Evolutionary conservation across 2,888 invertebrate genomes (phyloP).

Genomic region (Andrena bucephala): DNA sequence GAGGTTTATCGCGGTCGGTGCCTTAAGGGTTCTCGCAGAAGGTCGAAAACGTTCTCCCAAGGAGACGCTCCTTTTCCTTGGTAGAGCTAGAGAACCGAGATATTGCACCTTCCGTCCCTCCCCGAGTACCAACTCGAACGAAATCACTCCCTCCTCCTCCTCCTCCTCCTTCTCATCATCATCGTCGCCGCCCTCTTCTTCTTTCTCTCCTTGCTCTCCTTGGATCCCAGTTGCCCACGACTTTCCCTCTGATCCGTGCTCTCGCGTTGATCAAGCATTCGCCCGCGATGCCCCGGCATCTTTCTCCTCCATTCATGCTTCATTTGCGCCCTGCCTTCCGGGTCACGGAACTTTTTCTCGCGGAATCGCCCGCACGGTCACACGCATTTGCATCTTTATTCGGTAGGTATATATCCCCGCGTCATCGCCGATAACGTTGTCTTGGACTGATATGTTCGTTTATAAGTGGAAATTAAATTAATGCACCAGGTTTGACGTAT

Average conservation of each 20-base stretch:
- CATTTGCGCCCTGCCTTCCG: neutral
- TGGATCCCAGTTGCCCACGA: neutral
- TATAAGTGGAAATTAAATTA: too few species aligned
- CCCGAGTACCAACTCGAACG: constrained; percentile 16
- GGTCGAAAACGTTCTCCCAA: constrained; percentile 10
- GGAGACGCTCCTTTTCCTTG: constrained; percentile 20
- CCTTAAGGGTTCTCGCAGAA: constrained; percentile 5
- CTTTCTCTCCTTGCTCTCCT: neutral
- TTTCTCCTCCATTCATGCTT: constrained; percentile 15
- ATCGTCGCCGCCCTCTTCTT: neutral
- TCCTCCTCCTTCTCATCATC: neutral
- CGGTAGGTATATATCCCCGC: neutral
- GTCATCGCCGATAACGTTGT: neutral
- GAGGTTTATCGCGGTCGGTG: constrained; percentile 39
- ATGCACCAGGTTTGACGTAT: too few species aligned
- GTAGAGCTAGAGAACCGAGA: constrained; percentile 19
- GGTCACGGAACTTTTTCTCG: constrained; percentile 11
- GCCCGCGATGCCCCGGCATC: neutral
- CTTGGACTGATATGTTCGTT: too few species aligned
- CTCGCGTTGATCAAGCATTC: neutral
- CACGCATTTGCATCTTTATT: constrained; percentile 9
- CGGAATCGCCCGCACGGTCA: neutral
- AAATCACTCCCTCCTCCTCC: constrained; percentile 13
- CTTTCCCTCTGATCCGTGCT: neutral
- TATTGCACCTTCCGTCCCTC: constrained; percentile 29